These are phyloP conservation scores for Pseudochirops corinnae DNA, from an alignment of 2,797 vertebrate genomes.

Conservation along the genomic window DNA sequence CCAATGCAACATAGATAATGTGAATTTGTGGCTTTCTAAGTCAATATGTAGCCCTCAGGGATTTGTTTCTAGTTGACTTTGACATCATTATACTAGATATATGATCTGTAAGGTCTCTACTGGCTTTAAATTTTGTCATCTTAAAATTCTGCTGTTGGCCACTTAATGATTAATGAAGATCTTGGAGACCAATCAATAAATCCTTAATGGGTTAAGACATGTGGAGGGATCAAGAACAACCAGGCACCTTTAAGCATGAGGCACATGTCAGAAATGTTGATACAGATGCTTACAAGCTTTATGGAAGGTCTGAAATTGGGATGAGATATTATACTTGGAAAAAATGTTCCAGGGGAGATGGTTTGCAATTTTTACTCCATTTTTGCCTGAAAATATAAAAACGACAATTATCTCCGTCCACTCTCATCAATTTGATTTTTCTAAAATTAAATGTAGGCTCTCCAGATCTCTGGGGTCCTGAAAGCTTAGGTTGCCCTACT, in stretches of 20 bases:
- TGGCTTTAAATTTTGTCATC: not conserved
- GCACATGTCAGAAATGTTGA: conserved; percentile 1
- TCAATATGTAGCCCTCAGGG: not conserved
- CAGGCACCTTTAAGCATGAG: conserved; percentile 27
- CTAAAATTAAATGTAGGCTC: conserved; percentile 36
- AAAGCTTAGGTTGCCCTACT: not conserved
- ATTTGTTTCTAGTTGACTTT: not conserved
- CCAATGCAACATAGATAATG: not conserved
- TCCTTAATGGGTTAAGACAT: conserved; percentile 5
- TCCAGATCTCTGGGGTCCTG: not conserved
- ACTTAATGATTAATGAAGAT: not conserved
- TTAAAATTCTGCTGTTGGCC: not conserved
- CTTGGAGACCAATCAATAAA: conserved; percentile 24
- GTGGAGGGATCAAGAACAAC: not conserved
- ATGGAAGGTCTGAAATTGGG: not conserved
- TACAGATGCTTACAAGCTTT: not conserved
- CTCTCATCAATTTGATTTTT: conserved; percentile 49
- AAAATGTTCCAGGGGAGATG: not conserved
- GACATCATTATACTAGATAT: not conserved
- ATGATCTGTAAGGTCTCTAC: not conserved
- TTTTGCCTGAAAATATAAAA: not conserved
- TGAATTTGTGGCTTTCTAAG: not conserved
- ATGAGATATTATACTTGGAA: conserved; percentile 3
- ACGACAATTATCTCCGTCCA: conserved; percentile 21
- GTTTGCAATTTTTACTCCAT: conserved; percentile 6